Conservation (phyloP, 2,113 vertebrate genomes). For the Mellivora capensis region DNA sequence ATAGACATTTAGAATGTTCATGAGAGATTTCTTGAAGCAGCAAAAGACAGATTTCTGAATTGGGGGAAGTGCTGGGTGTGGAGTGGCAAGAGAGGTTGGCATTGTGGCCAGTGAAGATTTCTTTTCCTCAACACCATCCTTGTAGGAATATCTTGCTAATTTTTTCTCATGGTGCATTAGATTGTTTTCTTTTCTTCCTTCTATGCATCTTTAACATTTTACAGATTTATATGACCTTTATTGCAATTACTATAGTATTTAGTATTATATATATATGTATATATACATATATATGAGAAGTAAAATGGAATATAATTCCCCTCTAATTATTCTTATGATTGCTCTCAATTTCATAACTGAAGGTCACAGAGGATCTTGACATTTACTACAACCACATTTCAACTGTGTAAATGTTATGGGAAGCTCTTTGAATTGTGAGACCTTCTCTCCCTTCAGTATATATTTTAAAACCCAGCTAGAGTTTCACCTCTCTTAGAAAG, state of each 20-base stretch:
- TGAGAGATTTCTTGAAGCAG: neutral
- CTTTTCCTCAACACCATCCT: neutral
- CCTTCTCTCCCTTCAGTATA: neutral
- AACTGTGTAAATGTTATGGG: neutral
- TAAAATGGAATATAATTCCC: neutral
- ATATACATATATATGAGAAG: neutral
- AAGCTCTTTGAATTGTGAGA: neutral
- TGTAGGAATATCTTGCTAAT: neutral
- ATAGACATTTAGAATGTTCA: neutral
- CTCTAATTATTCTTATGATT: neutral
- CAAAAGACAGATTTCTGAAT: neutral
- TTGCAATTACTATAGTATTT: neutral
- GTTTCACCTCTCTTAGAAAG: neutral
- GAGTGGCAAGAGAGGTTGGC: neutral
- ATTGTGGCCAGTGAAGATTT: neutral
- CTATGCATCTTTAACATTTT: neutral
- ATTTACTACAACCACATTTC: neutral
- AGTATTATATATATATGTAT: too few relatives aligned
- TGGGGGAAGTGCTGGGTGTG: fast-evolving
- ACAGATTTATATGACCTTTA: neutral
- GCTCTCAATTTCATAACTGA: neutral
- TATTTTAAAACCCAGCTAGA: neutral
- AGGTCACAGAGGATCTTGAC: neutral
- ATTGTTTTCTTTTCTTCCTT: neutral
- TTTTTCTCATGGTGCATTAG: neutral